A percentile compares a stretch with the other conserved stretches of the same genome.
These are phyloP conservation scores for Murina feae DNA, from an alignment of 2,113 vertebrate genomes.

Conservation along the genomic window DNA sequence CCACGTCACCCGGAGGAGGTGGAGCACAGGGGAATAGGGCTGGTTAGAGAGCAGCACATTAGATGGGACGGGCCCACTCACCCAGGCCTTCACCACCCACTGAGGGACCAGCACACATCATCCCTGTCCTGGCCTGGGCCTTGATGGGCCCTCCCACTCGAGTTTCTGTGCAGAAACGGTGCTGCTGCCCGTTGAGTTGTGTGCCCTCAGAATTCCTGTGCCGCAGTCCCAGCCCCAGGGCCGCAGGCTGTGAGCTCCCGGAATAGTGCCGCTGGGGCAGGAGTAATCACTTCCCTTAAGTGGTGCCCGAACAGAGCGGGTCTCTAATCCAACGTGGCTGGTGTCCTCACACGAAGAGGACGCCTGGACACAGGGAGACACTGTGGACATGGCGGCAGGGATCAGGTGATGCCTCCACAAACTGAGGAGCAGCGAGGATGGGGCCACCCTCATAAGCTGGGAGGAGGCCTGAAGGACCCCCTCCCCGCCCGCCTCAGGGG, in stretches of 20 bases:
- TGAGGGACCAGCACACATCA: neutral
- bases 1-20: neutral
- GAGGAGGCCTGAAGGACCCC: no score
- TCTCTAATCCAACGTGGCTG: neutral
- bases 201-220: neutral
- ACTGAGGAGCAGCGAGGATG: neutral
- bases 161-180: neutral
- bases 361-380: neutral
- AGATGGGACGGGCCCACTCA: no score
- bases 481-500: neutral
- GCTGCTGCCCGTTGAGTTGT: rapidly evolving
- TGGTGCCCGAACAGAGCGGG: neutral
- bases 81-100: neutral
- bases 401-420: rapidly evolving
- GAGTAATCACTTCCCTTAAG: neutral
- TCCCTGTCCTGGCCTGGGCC: neutral
- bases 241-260: neutral
- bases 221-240: no score
- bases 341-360: neutral
- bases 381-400: neutral
- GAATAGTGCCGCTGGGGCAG: neutral
- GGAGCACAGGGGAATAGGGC: neutral
- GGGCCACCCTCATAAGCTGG: neutral
- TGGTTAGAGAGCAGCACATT: neutral
- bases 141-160: neutral